Base-by-base conservation (phyloP, 1,140 invertebrate genomes). In the Lasaia peninsularis region DNA sequence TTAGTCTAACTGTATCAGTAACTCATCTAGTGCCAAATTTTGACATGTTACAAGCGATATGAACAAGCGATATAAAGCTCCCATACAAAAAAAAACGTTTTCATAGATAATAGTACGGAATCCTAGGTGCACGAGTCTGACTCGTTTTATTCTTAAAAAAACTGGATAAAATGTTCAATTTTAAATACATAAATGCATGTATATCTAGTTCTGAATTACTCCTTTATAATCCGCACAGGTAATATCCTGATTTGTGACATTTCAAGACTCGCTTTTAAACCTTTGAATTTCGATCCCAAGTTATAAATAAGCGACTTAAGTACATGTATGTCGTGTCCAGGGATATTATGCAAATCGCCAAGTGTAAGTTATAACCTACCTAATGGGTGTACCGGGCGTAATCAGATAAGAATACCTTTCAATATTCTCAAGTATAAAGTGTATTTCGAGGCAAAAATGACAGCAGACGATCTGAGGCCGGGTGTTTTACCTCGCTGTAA, bases 401-500 rank as follows among this genome's bases (percentile, higher is more conserved):
- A 62, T 62, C 60, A 40, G 35, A 50, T 57, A 57, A 57, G 65
- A 51, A 49, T 64, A 56, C 52, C 63, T 59, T 64, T 69, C 67
- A 71, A 72, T 78, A 60, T 60, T 73, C 69, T 63, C 73, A 61
- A 58, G 65, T 72, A 75, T 78, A 74, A 75, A 73, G 61, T 63
- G 68, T 66, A 74, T 67, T 67, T 68, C 64, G 60, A 72, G 71
- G 64, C 63, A 63, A 62, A 71, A 79, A 82, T 80, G 77, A 84
- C 78, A 81, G 70, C 71, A 66, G 71, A 60, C 59, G 67, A 72
- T 67, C 67, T 70, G 59, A 59, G 57, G 62, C 63, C 64, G 78
- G 77, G 69, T 80, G 81, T 80, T 86, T n/a, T 82, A 83, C 73
- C 75, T 71, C 73, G 55, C 75, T 71, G 75, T 86, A 84, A 86